Percentiles rank a stretch among this genome's conserved stretches.
Evolutionary conservation across 2,888 invertebrate genomes (phyloP).

Genomic region (Coenonympha glycerion): DNA sequence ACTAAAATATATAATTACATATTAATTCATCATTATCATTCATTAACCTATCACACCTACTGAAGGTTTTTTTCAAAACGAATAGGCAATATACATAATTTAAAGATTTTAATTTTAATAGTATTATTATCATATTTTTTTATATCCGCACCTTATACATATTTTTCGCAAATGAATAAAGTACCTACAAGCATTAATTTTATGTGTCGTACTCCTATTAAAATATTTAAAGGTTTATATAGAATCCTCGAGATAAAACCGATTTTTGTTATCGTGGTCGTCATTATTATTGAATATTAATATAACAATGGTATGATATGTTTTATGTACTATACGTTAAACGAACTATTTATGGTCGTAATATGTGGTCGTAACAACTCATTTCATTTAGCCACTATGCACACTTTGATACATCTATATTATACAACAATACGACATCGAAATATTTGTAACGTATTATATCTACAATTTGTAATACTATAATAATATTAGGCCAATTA

Average conservation of each 20-base stretch:
- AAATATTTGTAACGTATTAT: conserved; percentile 54
- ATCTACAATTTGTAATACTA: conserved; percentile 41
- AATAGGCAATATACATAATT: too few relatives aligned
- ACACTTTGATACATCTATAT: conserved; percentile 47
- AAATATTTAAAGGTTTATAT: not conserved
- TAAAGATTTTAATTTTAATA: too few relatives aligned
- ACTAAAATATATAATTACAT: not conserved
- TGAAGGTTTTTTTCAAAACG: too few relatives aligned
- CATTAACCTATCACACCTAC: too few relatives aligned
- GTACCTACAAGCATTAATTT: not conserved
- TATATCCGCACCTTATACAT: not conserved
- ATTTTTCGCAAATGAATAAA: not conserved
- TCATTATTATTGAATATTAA: conserved; percentile 19
- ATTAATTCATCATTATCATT: too few relatives aligned
- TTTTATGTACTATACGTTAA: conserved; percentile 70
- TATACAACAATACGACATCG: conserved; percentile 51
- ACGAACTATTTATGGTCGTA: conserved; percentile 54
- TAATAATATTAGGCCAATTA: conserved; percentile 41
- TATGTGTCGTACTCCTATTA: not conserved
- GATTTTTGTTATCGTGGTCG: conserved; percentile 3
- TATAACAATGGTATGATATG: conserved; percentile 55
- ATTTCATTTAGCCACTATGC: conserved; percentile 32
- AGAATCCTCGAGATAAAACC: conserved; percentile 2
- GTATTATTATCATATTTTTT: not conserved
- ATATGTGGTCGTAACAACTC: conserved; percentile 54